These are phyloP conservation scores for Lasioglossum villosulum DNA, from an alignment of 2,888 invertebrate genomes.

Conservation along the genomic window DNA sequence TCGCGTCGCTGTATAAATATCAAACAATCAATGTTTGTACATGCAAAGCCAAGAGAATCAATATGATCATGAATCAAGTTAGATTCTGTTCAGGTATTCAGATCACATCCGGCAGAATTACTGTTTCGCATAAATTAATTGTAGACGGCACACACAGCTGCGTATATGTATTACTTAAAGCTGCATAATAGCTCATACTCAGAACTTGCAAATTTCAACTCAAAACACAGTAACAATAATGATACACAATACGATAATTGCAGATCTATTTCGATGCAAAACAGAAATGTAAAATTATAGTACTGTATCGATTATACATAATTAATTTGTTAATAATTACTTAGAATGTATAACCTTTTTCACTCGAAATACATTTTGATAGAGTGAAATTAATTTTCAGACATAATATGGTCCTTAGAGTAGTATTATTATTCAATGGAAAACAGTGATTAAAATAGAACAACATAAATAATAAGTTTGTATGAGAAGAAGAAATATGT, in stretches of 20 bases:
- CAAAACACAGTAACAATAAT: not conserved
- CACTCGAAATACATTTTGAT: no score
- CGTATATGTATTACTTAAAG: not conserved
- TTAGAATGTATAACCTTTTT: no score
- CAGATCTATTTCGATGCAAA: not conserved
- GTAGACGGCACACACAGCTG: not conserved
- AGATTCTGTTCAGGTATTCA: not conserved
- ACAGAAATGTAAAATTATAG: not conserved
- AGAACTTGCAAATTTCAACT: not conserved
- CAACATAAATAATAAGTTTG: no score
- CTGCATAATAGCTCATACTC: not conserved
- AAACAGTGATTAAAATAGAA: no score
- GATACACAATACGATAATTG: not conserved
- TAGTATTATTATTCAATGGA: no score
- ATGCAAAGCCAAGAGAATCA: not conserved
- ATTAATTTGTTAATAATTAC: no score
- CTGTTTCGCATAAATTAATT: constrained; percentile 4
- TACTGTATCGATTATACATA: no score
- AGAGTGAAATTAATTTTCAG: no score
- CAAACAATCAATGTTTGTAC: not conserved
- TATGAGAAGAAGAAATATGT: no score
- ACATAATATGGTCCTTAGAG: no score
- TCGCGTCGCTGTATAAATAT: not conserved
- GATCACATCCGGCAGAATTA: not conserved
- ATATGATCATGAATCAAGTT: not conserved